Base-by-base conservation (phyloP, 30 jellyfish, hydroid and myxozoan species). In the Hydractinia symbiolongicarpus region DNA sequence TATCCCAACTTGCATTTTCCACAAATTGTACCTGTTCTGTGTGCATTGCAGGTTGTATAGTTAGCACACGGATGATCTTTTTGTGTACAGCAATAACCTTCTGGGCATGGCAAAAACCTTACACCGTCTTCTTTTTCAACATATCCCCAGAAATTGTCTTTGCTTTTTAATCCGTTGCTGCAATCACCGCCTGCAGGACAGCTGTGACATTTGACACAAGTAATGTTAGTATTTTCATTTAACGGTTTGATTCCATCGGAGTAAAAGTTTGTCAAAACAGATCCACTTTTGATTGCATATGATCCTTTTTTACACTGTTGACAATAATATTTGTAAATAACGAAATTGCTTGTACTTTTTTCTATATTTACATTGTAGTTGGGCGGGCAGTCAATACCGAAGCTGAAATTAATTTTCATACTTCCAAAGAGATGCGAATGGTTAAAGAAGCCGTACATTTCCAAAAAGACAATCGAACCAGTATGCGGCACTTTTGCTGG, bases 21-120 rank as follows among this genome's bases (percentile, higher is more conserved):
- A 58, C 89, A 82, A 19, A 82, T 66, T 54, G 50, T 82, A 4
- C 89, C 89, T 4, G 4, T 67, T 67, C 89, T 61, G 17, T 20
- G 62, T 4, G 40, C 52, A 17, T 69, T 72, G 78, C 89, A 82
- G 56, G 84, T 54, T 14, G 21, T 69, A 44, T 66, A n/a, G 15
- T 50, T 54, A 4, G 50, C 61, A 75, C 89, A 82, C 66, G 8
- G 55, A 50, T 71, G 69, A n/a, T 55, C 73, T 40, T 40, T 62
- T 62, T 62, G 73, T 15, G 73, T 15, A 50, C 73, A 62, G 30
- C 73, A 62, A 62, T 62, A 62, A 62, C 73, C 73, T 6, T 62
- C 73, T 62, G 73, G 73, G 9, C 73, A 62, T 62, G 73, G 73
- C 50, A 62, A 15, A 9, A 62, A 62, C 5, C 50, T 9, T 40